Base-by-base conservation (phyloP, 92 coral and sea anemone species). In the Micromussa lordhowensis region DNA sequence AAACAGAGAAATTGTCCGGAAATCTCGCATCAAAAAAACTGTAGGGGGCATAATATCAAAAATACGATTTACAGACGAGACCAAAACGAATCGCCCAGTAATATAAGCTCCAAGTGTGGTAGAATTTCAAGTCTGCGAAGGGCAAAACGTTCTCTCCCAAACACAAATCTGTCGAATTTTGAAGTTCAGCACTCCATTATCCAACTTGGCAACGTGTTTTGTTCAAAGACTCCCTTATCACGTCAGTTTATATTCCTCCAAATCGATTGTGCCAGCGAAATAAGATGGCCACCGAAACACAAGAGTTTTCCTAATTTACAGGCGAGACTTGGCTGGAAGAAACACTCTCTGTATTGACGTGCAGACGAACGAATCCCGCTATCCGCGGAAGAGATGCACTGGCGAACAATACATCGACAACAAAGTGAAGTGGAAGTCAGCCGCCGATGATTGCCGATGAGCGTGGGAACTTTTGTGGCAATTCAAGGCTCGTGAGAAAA, bases 391-490 rank as follows among this genome's bases (percentile, higher is more conserved):
- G 83, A 86, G 78, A 12, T 30, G 89, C 89, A 77, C 36, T 64
- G 28, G 77, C 73, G 94, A 82, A 94, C 98, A 93, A 93, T 95
- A 85, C 91, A 48, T 58, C 49, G 82, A 87, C 90, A 85, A 93
- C 94, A 94, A 90, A 89, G 92, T 94, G 87, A 87, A 85, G 88
- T 75, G 84, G 84, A 82, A 90, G 87, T 91, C 78, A 82, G 82
- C 74, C 86, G 94, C 75, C 88, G 86, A 83, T 84, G 83, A 73
- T 83, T 83, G 58, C 86, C 84, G 92, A 94, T 92, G 94, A 96
- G 93, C 99, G 99, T 97, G 99, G 99, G 99, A 97, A 97, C 80
- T 76, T 93, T 93, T 91, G 91, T 86, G 93, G 96, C 98, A 93
- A 92, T 96, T 94, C 81, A 95, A 96, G 95, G 97, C 91, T 81